Conservation (phyloP, 2,797 vertebrate species). For the Eptatretus atami region DNA sequence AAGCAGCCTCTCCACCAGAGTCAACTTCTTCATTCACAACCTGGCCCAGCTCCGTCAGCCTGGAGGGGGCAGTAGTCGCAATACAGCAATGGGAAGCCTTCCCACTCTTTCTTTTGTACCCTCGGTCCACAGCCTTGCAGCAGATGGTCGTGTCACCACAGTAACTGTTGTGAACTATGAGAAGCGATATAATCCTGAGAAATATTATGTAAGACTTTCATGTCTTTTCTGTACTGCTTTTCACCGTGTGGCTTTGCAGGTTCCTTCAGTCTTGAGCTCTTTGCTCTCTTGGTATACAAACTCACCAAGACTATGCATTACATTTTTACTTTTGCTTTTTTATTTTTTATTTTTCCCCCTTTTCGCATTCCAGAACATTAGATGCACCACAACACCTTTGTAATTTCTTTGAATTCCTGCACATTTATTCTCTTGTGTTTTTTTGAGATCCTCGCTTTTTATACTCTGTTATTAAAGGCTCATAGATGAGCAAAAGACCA, state of each 20-base stretch:
- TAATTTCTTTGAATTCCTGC: too few species aligned
- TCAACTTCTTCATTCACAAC: conserved; percentile 96
- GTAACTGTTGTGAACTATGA: conserved; percentile 47
- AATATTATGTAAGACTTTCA: conserved; percentile 27
- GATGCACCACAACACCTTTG: too few species aligned
- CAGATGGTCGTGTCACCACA: conserved; percentile 27
- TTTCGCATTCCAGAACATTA: too few species aligned
- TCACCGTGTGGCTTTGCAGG: conserved; percentile 13
- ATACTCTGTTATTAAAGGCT: conserved; percentile 7
- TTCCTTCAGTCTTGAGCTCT: not conserved
- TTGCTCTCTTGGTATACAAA: not conserved
- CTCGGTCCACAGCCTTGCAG: conserved; percentile 29
- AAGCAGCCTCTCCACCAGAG: conserved; percentile 71
- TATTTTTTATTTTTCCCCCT: too few species aligned
- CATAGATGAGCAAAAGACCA: too few species aligned
- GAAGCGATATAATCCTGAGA: conserved; percentile 32
- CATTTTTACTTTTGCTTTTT: too few species aligned
- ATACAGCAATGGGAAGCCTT: conserved; percentile 32
- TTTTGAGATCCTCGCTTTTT: not conserved
- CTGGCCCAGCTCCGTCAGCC: conserved; percentile 86
- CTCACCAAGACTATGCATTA: too few species aligned
- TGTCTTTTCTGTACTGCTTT: too few species aligned
- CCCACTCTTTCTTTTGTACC: conserved; percentile 47
- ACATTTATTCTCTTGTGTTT: not conserved
- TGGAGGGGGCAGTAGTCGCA: conserved; percentile 49